These are phyloP conservation scores for Cylas formicarius DNA, from an alignment of 1,140 invertebrate species.

Conservation along the genomic window DNA sequence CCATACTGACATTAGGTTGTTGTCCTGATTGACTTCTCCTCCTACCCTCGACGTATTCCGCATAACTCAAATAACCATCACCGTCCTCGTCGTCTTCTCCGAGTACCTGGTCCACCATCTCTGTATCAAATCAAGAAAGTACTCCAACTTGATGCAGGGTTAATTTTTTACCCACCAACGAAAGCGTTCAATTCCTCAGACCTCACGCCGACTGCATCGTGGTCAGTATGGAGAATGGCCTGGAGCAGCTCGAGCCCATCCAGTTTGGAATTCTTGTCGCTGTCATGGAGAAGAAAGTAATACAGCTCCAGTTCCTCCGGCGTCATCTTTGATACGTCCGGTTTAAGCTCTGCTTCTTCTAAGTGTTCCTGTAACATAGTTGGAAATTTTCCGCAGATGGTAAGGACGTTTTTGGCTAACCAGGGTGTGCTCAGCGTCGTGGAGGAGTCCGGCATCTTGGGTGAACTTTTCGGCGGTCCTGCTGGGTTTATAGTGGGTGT, in stretches of 20 bases:
- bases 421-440: constrained; percentile 56
- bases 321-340: constrained; percentile 57
- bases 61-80: constrained; percentile 76
- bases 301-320: constrained; percentile 66
- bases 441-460: constrained; percentile 57
- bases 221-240: constrained; percentile 56
- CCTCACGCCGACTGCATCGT: constrained; percentile 40
- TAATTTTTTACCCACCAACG: constrained; percentile 39
- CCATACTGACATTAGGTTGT: too few relatives aligned
- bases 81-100: constrained; percentile 69
- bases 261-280: constrained; percentile 69
- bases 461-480: constrained; percentile 51
- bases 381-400: constrained; percentile 34
- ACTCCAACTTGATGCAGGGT: background rate
- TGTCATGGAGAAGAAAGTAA: constrained; percentile 66
- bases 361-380: constrained; percentile 60
- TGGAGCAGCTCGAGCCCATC: constrained; percentile 74
- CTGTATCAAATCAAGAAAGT: constrained; percentile 52
- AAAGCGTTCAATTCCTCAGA: constrained; percentile 43
- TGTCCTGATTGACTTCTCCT: constrained; percentile 29
- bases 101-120: constrained; percentile 71
- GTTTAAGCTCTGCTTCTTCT: constrained; percentile 47
- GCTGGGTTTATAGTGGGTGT: constrained; percentile 50
- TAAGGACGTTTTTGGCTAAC: constrained; percentile 11
- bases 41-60: constrained; percentile 62